A percentile compares a stretch with the other conserved stretches of the same genome.
Conservation (phyloP, 2,797 vertebrate genomes). For the Pogoniulus pusillus region DNA sequence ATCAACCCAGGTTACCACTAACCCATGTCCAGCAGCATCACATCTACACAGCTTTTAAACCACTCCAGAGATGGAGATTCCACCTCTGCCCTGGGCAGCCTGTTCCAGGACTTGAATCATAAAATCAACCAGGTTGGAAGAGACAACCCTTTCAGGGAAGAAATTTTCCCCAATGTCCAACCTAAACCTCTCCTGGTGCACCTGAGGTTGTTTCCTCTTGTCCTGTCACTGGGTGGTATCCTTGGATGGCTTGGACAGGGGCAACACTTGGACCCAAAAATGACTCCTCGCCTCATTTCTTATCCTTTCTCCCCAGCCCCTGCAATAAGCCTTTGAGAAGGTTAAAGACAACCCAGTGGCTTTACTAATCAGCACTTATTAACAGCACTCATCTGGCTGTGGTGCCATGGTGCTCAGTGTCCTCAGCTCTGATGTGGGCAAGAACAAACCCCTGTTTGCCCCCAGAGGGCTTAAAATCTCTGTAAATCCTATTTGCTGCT, state of each 20-base stretch:
- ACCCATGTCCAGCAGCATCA: background rate
- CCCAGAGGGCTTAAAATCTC: background rate
- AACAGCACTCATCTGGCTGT: background rate
- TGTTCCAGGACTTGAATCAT: too few species aligned
- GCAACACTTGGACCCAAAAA: background rate
- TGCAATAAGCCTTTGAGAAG: background rate
- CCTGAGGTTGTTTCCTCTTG: background rate
- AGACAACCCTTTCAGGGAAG: background rate
- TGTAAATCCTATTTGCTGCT: background rate
- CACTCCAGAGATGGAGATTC: background rate
- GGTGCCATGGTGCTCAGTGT: background rate
- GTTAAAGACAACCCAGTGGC: background rate
- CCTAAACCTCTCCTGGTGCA: background rate
- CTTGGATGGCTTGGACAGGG: accelerated
- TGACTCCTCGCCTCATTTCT: background rate
- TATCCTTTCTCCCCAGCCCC: background rate
- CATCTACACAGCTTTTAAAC: background rate
- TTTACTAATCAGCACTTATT: conserved; percentile 19
- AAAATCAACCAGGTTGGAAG: too few species aligned
- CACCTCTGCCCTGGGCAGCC: background rate
- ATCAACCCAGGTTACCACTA: too few species aligned
- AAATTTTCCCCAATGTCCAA: background rate
- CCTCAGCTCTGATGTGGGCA: accelerated
- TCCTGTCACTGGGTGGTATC: background rate
- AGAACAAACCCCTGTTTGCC: background rate